phyloP scores from a whole-genome alignment of 2,888 invertebrate genomes.

The Mallateleia sp. region DNA sequence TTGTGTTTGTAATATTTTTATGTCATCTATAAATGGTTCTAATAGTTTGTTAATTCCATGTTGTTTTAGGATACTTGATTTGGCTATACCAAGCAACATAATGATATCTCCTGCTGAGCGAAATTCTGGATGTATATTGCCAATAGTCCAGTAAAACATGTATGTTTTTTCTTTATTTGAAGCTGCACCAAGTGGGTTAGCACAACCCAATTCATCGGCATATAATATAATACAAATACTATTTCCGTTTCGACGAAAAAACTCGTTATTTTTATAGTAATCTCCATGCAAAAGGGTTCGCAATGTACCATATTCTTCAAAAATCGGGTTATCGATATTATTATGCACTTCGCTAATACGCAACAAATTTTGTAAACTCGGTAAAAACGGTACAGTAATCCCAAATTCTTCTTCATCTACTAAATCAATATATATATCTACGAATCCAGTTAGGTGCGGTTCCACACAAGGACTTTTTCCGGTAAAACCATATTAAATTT shows the following conservation, averaged over 20 bases:
- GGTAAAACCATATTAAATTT: slow-evolving; percentile 27
- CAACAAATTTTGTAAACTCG: slow-evolving; percentile 66
- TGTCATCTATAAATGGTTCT: slow-evolving; percentile 63
- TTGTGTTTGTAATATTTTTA: slow-evolving; percentile 62
- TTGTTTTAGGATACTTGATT: slow-evolving; percentile 34
- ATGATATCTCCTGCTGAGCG: background rate
- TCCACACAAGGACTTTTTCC: slow-evolving; percentile 10
- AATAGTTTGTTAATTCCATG: slow-evolving; percentile 64
- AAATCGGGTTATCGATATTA: slow-evolving; percentile 54
- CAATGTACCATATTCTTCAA: slow-evolving; percentile 26
- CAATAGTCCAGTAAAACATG: slow-evolving; percentile 1
- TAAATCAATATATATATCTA: background rate
- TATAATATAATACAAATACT: slow-evolving; percentile 78
- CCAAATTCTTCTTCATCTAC: slow-evolving; percentile 48
- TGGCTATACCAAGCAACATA: background rate
- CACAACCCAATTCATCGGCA: slow-evolving; percentile 47
- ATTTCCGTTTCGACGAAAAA: slow-evolving; percentile 68
- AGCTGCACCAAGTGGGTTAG: slow-evolving; percentile 32
- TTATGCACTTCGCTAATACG: slow-evolving; percentile 59
- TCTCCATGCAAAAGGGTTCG: slow-evolving; percentile 71
- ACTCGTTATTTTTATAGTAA: slow-evolving; percentile 49
- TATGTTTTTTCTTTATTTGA: background rate
- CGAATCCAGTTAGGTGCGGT: slow-evolving; percentile 19
- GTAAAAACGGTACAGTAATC: slow-evolving; percentile 65
- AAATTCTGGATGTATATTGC: background rate